Evolutionary conservation across 1,140 invertebrate genomes (phyloP), one percentile per base, ranked within the genome.

Genomic region (Babylonia areolata): DNA sequence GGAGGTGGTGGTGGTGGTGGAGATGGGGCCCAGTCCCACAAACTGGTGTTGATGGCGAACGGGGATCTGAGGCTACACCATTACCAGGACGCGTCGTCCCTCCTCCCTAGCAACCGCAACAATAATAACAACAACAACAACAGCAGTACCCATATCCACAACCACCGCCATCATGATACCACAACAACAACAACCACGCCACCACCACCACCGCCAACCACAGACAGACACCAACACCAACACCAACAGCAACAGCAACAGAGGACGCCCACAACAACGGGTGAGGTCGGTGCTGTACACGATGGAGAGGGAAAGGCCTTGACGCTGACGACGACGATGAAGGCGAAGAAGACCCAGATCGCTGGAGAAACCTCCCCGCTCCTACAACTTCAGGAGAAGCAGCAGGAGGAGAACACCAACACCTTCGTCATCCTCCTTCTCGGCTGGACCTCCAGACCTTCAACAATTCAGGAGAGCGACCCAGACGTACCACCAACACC

Each of bases 41-140:
- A 84, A 37, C 69, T 89, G 2, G 81, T 88, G 35, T n/a, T 89
- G 37, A 64, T 89, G 58, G 75, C 85, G 31, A 89, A 87, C 58
- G 89, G 87, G 37, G 89, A 88, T 37, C 42, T 84, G 40, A 85
- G 84, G n/a, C 17, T 89, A 40, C 84, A 85, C 39, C 84, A 85
- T 33, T 87, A 87, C 77, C 46, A 40, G 54, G 39, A 81, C 75
- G 71, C 77, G 6, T 31, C 71, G 5, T 31, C 85, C 17, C 40
- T n/a, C n/a, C n/a, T n/a, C 51, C 23, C 11, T 31, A 23, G 83
- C 58, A 40, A 28, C n/a, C 2, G 33, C 11, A 37, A n/a, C 69
- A n/a, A 23, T 31, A 39, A 23, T 40, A 28, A 54, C 39, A 35
- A 73, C 71, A 31, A 73, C 85, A 31, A 69, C 51, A 37, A 20